Percentiles rank a stretch among this genome's conserved stretches.
phyloP scores from a whole-genome alignment of 2,888 invertebrate species.

The Acrocera orbiculus region DNA sequence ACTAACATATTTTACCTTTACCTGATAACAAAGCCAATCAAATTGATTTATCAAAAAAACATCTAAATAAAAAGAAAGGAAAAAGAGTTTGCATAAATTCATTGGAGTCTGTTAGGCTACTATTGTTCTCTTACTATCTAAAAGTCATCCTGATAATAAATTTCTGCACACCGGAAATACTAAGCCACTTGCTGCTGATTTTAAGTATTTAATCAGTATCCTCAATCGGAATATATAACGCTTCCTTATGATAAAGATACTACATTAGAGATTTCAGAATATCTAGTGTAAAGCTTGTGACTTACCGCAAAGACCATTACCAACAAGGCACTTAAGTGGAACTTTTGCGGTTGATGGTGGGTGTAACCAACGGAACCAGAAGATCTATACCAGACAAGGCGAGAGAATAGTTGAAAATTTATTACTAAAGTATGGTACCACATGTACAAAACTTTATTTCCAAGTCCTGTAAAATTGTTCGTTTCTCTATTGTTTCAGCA shows the following conservation, averaged over 20 bases:
- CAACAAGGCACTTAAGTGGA: conserved; percentile 10
- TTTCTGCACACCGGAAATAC: no score
- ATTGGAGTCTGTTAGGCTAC: conserved; percentile 10
- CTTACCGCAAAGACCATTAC: conserved; percentile 11
- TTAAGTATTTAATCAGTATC: no score
- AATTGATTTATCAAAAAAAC: conserved; percentile 8
- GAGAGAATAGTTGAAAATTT: conserved; percentile 11
- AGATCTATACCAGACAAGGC: conserved; percentile 11
- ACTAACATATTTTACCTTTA: no score
- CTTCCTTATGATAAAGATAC: no score
- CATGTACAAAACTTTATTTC: conserved; percentile 6
- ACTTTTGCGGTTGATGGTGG: conserved; percentile 11
- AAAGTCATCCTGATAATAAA: no score
- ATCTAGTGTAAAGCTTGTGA: conserved; percentile 4
- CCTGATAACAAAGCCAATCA: no score
- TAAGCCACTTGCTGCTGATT: no score
- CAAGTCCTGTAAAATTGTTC: conserved; percentile 10
- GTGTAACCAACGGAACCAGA: conserved; percentile 10
- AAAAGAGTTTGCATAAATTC: conserved; percentile 12
- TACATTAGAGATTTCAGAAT: no score
- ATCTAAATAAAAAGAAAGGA: conserved; percentile 5
- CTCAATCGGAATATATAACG: no score
- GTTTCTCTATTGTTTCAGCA: conserved; percentile 11
- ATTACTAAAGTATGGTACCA: conserved; percentile 7
- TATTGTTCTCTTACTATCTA: no score